These are phyloP conservation scores for Alligator sinensis DNA, from an alignment of 2,113 vertebrate species.

Conservation along the genomic window DNA sequence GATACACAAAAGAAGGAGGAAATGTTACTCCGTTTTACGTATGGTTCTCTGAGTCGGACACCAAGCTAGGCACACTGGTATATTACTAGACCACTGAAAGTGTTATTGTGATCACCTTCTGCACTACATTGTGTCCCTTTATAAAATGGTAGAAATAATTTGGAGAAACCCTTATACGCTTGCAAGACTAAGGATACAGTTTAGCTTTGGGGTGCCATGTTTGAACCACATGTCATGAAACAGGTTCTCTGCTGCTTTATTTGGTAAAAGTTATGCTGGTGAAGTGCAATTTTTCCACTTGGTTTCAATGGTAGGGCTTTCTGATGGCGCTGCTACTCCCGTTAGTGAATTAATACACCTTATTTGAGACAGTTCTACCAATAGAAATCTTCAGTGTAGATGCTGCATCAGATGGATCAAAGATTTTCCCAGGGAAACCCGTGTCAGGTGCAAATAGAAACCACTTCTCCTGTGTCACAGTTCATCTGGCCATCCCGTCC, in stretches of 20 bases:
- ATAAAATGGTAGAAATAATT: too few species aligned
- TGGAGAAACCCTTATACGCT: neutral
- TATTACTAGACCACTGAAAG: conserved; percentile 27
- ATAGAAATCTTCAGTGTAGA: conserved; percentile 4
- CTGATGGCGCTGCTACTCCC: conserved; percentile 2
- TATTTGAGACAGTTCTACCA: conserved; percentile 53
- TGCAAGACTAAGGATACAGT: neutral
- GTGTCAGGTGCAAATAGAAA: neutral
- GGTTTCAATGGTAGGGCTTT: conserved; percentile 1
- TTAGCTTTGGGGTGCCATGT: conserved; percentile 8
- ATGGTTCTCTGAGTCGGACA: neutral
- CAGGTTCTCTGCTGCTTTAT: conserved; percentile 10
- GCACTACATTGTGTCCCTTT: too few species aligned
- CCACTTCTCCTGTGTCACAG: neutral
- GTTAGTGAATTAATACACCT: conserved; percentile 1
- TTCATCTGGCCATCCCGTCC: neutral
- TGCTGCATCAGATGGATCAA: neutral
- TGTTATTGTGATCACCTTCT: too few species aligned
- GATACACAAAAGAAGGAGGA: neutral
- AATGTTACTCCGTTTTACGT: neutral
- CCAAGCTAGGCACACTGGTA: conserved; percentile 48
- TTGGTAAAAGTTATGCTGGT: conserved; percentile 13
- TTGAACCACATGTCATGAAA: neutral
- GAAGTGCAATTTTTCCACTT: neutral
- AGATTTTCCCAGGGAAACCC: neutral